Percentiles rank a stretch among this genome's conserved stretches.
Conservation (phyloP, 2,888 invertebrate species). For the Conus canariensis region DNA sequence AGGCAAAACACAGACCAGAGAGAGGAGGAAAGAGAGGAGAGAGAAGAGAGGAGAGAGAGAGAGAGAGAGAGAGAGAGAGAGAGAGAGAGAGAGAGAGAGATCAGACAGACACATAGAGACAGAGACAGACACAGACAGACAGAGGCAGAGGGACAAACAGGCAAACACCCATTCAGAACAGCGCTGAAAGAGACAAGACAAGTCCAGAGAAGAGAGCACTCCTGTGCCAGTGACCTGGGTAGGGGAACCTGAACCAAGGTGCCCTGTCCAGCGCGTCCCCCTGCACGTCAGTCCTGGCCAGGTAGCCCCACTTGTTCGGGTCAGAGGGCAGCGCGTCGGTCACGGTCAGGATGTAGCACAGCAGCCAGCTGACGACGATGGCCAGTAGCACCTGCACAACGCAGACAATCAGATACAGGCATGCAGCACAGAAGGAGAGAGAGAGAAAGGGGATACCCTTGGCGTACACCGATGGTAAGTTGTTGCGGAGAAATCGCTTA, state of each 20-base stretch:
- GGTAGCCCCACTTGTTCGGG: conserved; percentile 74
- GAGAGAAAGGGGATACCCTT: not conserved
- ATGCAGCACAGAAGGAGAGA: too few species aligned
- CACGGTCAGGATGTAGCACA: conserved; percentile 75
- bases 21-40: not conserved
- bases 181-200: not conserved
- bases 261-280: conserved; percentile 66
- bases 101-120: not conserved
- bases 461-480: too few species aligned
- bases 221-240: conserved; percentile 81
- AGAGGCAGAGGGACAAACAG: not conserved
- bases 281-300: conserved; percentile 75
- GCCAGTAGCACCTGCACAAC: conserved; percentile 68
- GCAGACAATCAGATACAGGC: not conserved
- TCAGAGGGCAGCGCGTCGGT: conserved; percentile 78
- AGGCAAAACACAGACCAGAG: too few species aligned
- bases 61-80: not conserved
- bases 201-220: too few species aligned
- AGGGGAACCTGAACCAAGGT: conserved; percentile 79
- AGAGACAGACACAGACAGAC: not conserved
- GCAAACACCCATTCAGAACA: not conserved
- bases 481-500: too few species aligned
- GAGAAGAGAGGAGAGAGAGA: not conserved
- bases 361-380: conserved; percentile 70
- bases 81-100: not conserved